phyloP scores from a whole-genome alignment of 30 jellyfish, hydroid and myxozoan genomes.

The Morbakka virulenta region DNA sequence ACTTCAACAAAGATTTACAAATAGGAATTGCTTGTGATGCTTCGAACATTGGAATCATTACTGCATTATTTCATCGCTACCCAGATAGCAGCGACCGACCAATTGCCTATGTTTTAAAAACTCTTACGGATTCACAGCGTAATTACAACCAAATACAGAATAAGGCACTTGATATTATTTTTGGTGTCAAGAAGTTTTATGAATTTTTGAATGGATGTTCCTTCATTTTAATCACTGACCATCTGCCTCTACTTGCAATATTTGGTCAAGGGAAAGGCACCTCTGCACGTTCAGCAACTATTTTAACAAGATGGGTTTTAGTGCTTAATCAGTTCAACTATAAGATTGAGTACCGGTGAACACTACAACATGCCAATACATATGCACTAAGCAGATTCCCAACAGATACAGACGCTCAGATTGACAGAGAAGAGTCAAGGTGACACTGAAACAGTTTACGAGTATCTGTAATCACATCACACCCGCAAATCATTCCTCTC shows the following conservation, averaged over 20 bases:
- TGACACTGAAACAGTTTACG: too few species aligned
- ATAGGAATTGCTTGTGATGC: too few species aligned
- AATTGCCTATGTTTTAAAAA: too few species aligned
- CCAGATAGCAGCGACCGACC: too few species aligned
- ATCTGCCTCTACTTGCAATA: constrained; percentile 24
- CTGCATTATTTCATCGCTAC: too few species aligned
- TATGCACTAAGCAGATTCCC: constrained; percentile 19
- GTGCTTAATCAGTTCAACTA: constrained; percentile 6
- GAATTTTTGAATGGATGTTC: constrained; percentile 22
- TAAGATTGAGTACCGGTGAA: constrained; percentile 29
- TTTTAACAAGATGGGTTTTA: too few species aligned
- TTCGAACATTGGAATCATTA: too few species aligned
- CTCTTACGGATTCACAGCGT: too few species aligned
- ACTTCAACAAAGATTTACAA: too few species aligned
- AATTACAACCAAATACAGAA: constrained; percentile 35
- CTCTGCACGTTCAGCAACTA: constrained; percentile 25
- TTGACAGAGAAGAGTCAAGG: constrained; percentile 13
- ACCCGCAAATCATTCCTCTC: too few species aligned
- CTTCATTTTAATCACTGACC: constrained; percentile 28
- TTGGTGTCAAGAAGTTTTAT: constrained; percentile 3
- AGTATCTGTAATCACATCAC: too few species aligned
- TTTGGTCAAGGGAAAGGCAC: constrained; percentile 12
- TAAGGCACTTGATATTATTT: constrained; percentile 9
- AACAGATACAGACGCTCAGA: constrained; percentile 13
- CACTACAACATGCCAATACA: constrained; percentile 32